These are phyloP conservation scores for Drosophila repletoides DNA, from an alignment of 1,140 invertebrate genomes.

Conservation along the genomic window DNA sequence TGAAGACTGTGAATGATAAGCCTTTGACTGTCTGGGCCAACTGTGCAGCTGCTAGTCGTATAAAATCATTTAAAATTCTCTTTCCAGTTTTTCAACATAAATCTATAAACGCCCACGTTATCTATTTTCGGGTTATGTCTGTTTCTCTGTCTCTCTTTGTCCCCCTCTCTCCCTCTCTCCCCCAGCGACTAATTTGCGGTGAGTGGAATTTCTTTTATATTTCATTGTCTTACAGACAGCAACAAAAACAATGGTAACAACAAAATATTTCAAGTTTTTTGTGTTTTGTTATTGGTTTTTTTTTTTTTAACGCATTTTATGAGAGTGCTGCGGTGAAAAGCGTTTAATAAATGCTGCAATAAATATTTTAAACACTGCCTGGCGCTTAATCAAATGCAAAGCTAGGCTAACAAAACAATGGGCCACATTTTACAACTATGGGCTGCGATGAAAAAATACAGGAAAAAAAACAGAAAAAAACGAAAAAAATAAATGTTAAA, in stretches of 20 bases:
- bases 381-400: conserved; percentile 56
- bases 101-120: conserved; percentile 69
- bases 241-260: conserved; percentile 11
- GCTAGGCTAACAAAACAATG: conserved; percentile 56
- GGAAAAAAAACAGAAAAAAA: neutral
- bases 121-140: conserved; percentile 30
- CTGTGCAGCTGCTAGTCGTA: conserved; percentile 2
- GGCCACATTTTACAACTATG: conserved; percentile 64
- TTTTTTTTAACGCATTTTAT: conserved; percentile 42
- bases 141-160: conserved; percentile 40
- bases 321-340: conserved; percentile 64
- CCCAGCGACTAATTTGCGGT: conserved; percentile 65
- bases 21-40: neutral
- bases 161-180: no score
- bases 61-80: conserved; percentile 15
- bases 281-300: no score
- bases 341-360: conserved; percentile 71
- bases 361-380: conserved; percentile 62
- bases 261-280: neutral
- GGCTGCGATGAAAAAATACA: conserved; percentile 52
- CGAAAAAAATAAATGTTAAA: neutral
- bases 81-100: conserved; percentile 60
- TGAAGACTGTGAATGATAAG: conserved; percentile 56
- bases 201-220: conserved; percentile 69
- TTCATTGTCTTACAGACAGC: conserved; percentile 25